A percentile compares a stretch with the other conserved stretches of the same genome.
Conservation (phyloP, 2,888 invertebrate species). For the Keiferia lycopersicella region DNA sequence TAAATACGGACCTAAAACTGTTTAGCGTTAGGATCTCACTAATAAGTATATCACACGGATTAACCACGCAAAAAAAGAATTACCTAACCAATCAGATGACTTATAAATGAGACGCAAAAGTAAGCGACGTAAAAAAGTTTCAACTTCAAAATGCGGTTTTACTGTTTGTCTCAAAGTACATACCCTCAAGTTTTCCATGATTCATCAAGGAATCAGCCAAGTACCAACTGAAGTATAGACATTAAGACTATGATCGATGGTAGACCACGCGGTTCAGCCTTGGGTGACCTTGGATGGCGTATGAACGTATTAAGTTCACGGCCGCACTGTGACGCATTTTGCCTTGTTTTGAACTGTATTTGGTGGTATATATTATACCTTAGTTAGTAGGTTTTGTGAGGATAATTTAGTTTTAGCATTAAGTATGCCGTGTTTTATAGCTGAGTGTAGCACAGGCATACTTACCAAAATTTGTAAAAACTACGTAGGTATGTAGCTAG, state of each 20-base stretch:
- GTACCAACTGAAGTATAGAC: background rate
- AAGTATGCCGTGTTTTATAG: too few species aligned
- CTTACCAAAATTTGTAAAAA: too few species aligned
- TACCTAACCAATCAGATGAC: too few species aligned
- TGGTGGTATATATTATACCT: background rate
- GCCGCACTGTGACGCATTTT: conserved; percentile 41
- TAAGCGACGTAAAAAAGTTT: too few species aligned
- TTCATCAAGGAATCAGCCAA: background rate
- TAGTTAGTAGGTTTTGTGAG: background rate
- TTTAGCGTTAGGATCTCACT: too few species aligned
- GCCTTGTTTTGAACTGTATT: conserved; percentile 10
- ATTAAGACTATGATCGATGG: conserved; percentile 44
- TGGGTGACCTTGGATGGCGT: conserved; percentile 45
- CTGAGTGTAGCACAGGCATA: too few species aligned
- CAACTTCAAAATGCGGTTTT: too few species aligned
- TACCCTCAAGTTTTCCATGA: background rate
- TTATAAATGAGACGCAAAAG: too few species aligned
- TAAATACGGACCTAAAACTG: too few species aligned
- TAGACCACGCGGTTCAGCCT: conserved; percentile 32
- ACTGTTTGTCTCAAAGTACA: too few species aligned
- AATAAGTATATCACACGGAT: too few species aligned
- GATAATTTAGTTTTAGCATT: background rate
- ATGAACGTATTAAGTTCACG: conserved; percentile 55
- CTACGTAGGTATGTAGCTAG: background rate
- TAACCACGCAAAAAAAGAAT: too few species aligned